Base-by-base conservation (phyloP, 2,113 vertebrate genomes). In the Solenodon paradoxus region DNA sequence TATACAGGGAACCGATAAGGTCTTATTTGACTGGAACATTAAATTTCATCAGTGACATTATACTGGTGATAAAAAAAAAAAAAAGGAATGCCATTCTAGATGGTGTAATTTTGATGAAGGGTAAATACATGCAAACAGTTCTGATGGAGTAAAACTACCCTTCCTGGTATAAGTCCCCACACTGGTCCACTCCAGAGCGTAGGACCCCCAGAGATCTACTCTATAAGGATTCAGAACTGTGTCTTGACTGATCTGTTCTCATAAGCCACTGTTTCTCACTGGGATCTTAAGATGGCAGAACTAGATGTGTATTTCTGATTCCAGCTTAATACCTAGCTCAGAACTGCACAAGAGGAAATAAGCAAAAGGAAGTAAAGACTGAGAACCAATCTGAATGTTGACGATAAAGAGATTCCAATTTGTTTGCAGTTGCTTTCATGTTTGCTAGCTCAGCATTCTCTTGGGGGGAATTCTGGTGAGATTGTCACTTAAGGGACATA, bases 1-100 rank as follows among this genome's bases (percentile, higher is more conserved):
- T n/a, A n/a, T n/a, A 69, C n/a, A 69, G 51, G 55, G 66, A 84
- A 49, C 38, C 22, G 32, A 63, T 38, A 28, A 38, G 68, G 1
- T 82, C 72, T 77, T 47, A 87, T 83, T 84, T 66, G 66, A 90
- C 79, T 85, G 47, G 78, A 84, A 75, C 45, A 75, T 45, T 85
- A 69, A 61, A 63, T 79, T 91, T 74, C 35, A 92, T 82, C 47
- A 32, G 26, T 64, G 63, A 94, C 32, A 84, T 94, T 57, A 92
- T 22, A 17, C 38, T 69, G 16, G 53, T 49, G 87, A 49, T 74
- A 72, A 79, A 91, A 64, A 53, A 28, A 7, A 12, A 17, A 35
- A 59, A 75, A 81, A 68, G n/a, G 69, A 69, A 53, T 55, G 72
- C 26, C 71, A 19, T 42, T 69, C 28, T 32, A 30, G 55, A 85